Percentiles rank a stretch among this genome's conserved stretches.
These are phyloP conservation scores for Phortica magna DNA, from an alignment of 2,888 invertebrate species.

Conservation along the genomic window DNA sequence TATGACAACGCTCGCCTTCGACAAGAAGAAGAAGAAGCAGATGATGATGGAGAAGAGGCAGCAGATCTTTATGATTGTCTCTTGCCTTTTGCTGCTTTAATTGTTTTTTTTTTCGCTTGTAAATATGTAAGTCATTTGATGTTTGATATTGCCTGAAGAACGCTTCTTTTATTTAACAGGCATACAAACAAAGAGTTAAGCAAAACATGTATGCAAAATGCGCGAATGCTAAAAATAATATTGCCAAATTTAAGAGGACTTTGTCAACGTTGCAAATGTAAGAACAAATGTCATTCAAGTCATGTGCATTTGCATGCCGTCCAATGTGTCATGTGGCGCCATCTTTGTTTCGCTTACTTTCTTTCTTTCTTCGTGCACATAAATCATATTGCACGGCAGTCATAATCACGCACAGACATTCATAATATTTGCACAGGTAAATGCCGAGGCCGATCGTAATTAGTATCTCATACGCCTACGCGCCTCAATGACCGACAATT, in stretches of 20 bases:
- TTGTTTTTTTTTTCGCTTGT: not conserved
- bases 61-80: slow-evolving; percentile 2
- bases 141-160: not conserved
- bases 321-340: not conserved
- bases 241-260: no score
- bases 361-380: not conserved
- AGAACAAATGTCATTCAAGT: no score
- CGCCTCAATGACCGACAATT: not conserved
- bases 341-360: not conserved
- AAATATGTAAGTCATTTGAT: slow-evolving; percentile 1
- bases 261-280: no score
- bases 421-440: slow-evolving; percentile 19
- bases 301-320: no score
- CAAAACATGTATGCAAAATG: no score
- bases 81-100: not conserved
- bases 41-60: not conserved
- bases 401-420: slow-evolving; percentile 2
- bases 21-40: not conserved
- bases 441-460: not conserved
- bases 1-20: slow-evolving; percentile 21
- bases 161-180: no score
- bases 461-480: not conserved
- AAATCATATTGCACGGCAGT: slow-evolving; percentile 18
- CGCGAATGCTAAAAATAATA: no score
- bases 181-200: no score